Evolutionary conservation across 2,888 invertebrate genomes (phyloP).

Genomic region (Norana najaformis): DNA sequence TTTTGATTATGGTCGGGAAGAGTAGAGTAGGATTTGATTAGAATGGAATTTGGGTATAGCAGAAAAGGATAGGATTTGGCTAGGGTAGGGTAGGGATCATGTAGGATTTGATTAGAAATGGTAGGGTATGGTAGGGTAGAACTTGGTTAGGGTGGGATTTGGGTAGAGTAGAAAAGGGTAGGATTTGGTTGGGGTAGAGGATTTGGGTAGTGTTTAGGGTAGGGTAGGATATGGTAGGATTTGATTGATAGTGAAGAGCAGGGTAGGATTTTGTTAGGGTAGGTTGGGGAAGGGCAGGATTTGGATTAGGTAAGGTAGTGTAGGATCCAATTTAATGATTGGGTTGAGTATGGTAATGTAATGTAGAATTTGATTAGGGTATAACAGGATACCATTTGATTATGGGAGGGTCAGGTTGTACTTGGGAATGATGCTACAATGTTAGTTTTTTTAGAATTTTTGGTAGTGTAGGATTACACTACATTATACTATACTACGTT

Average conservation of each 20-base stretch:
- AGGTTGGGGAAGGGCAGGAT: neutral
- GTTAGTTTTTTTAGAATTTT: too few relatives aligned
- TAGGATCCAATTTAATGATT: too few relatives aligned
- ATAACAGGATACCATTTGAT: neutral
- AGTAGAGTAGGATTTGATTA: neutral
- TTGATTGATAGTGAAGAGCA: neutral
- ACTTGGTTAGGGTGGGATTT: neutral
- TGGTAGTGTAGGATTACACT: too few relatives aligned
- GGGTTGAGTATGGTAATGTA: too few relatives aligned
- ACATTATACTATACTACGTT: neutral
- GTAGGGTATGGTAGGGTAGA: neutral
- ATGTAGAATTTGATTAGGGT: neutral
- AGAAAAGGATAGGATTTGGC: too few relatives aligned
- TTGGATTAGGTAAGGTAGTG: neutral
- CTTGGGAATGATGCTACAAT: neutral
- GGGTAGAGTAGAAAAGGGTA: neutral
- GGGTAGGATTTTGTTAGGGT: neutral
- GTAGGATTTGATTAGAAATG: too few relatives aligned
- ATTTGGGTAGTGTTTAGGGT: neutral
- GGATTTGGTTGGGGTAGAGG: neutral
- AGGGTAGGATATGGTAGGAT: neutral
- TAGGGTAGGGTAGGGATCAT: too few relatives aligned
- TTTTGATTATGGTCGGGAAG: neutral
- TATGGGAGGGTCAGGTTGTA: neutral
- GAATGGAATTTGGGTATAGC: neutral